Base-by-base conservation (phyloP, 1,140 invertebrate species). In the Arion vulgaris region DNA sequence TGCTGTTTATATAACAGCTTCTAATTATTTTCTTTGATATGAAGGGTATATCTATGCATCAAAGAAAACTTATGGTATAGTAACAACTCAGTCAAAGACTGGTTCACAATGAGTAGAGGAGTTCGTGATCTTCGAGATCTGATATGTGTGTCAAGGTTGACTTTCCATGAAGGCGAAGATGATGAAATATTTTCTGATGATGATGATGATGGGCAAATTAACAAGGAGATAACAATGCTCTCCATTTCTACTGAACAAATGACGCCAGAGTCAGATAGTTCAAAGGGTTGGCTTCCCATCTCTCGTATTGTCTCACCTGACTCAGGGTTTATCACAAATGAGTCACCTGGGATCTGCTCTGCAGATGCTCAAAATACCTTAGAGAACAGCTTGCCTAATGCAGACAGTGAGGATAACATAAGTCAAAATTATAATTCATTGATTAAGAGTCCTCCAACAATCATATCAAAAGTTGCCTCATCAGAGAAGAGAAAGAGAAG, bases 61-160 rank as follows among this genome's bases (percentile, higher is more conserved):
- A 9, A 26, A 9, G 11, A 36, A 11, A 7, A 13, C 11, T 73
- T 68, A 28, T 7, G 28, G 23, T 39, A 45, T 28, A 26, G 38
- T 74, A 28, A 19, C 28, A 26, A 11, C 36, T 36, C 0, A 28
- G n/a, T 15, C 34, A 36, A 36, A 76, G 74, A 51, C 4, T 13
- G 13, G 13, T 4, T 51, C 32, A 78, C 51, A 83, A 92, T 92
- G 91, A 91, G 90, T 85, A 82, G 91, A 83, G 89, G 91, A 84
- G 87, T 91, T 28, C 83, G 87, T 80, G 91, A 92, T 81, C 82
- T 92, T 36, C 80, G 91, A 49, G 91, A 92, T 34, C 80, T 92
- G 41, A 89, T 92, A 53, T 91, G 89, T 87, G 91, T 92, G 13
- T 92, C 91, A 28, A 84, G 91, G 32, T 81, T 92, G 26, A 90